phyloP scores from a whole-genome alignment of 2,113 vertebrate species.

The Caranx ignobilis region DNA sequence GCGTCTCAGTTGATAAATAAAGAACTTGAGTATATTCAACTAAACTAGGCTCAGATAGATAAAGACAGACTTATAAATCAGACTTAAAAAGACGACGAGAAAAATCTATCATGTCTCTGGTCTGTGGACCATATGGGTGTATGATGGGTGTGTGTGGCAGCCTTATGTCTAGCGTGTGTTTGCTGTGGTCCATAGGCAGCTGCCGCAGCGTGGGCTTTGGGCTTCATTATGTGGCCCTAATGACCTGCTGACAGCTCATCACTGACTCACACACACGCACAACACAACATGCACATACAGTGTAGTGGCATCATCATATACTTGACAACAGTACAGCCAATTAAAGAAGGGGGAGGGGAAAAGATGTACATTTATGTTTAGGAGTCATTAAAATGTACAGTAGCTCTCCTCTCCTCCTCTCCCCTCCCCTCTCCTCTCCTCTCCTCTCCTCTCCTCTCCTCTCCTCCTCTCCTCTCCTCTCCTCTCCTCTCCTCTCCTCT shows the following conservation, averaged over 20 bases:
- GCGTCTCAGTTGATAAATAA: not conserved
- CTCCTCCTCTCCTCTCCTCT: slow-evolving; percentile 72
- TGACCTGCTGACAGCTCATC: slow-evolving; percentile 74
- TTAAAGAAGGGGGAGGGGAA: slow-evolving; percentile 56
- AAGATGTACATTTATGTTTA: slow-evolving; percentile 59
- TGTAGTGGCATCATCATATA: slow-evolving; percentile 56
- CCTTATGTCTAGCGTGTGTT: slow-evolving; percentile 69
- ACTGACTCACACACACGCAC: slow-evolving; percentile 50
- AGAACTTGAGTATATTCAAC: not conserved
- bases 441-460: slow-evolving; percentile 83
- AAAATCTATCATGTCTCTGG: slow-evolving; percentile 23
- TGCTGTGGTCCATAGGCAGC: slow-evolving; percentile 61
- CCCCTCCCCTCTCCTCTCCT: slow-evolving; percentile 4
- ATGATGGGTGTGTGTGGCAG: slow-evolving; percentile 63
- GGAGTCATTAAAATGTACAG: slow-evolving; percentile 39
- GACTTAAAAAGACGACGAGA: slow-evolving; percentile 9
- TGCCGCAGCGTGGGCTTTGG: slow-evolving; percentile 58
- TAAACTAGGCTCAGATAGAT: not conserved
- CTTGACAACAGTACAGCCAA: slow-evolving; percentile 68
- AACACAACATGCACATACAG: slow-evolving; percentile 31
- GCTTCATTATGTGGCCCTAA: slow-evolving; percentile 74
- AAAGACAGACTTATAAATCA: not conserved
- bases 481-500: slow-evolving; percentile 76
- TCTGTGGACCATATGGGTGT: slow-evolving; percentile 65
- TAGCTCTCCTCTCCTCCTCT: slow-evolving; percentile 49